These are phyloP conservation scores for Dryomyza anilis DNA, from an alignment of 2,888 invertebrate species.

Conservation along the genomic window DNA sequence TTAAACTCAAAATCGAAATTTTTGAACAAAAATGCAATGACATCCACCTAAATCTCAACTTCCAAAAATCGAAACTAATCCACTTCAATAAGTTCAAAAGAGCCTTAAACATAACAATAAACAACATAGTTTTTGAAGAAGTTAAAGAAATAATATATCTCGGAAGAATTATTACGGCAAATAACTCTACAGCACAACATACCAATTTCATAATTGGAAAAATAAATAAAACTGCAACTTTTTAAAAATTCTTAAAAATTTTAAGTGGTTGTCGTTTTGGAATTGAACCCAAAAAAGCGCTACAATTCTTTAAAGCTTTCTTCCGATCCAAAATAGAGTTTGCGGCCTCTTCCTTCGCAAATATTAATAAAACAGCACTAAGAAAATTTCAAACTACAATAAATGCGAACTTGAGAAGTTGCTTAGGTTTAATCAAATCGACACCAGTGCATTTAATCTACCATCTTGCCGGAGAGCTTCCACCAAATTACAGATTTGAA, in stretches of 20 bases:
- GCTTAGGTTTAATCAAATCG: not conserved
- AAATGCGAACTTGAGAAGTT: not conserved
- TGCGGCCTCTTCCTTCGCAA: not conserved
- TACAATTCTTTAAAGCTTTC: not conserved
- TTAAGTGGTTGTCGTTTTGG: slow-evolving; percentile 5
- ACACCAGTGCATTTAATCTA: not conserved
- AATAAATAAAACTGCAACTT: not conserved
- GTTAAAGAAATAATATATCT: not conserved
- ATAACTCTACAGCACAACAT: not conserved
- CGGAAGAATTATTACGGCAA: not conserved
- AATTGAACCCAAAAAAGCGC: not conserved
- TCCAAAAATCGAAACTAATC: too few relatives aligned
- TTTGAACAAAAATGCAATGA: too few relatives aligned
- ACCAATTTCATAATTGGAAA: not conserved
- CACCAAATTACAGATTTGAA: not conserved
- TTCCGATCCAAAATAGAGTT: slow-evolving; percentile 6
- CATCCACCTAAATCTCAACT: too few relatives aligned
- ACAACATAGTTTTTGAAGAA: not conserved
- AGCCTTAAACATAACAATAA: too few relatives aligned
- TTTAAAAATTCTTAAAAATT: not conserved
- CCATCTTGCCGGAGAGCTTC: not conserved
- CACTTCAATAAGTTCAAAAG: too few relatives aligned
- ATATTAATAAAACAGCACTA: not conserved
- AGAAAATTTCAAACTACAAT: not conserved
- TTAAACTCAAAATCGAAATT: too few relatives aligned